Evolutionary conservation across 2,113 vertebrate species (phyloP).

Genomic region (Petromus typicus): DNA sequence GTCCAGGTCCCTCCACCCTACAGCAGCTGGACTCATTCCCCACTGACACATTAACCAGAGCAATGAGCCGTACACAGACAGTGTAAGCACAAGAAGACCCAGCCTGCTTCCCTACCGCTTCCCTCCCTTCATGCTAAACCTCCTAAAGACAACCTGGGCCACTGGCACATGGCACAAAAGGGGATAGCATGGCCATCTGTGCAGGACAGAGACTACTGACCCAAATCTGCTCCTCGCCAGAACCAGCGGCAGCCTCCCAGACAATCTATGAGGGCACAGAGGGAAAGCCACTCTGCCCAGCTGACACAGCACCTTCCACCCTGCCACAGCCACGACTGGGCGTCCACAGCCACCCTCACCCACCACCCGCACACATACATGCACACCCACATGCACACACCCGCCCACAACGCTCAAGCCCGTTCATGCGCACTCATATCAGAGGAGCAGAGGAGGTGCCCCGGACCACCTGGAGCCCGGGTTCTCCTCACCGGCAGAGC

Average conservation of each 20-base stretch:
- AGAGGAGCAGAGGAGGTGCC: slow-evolving; percentile 81
- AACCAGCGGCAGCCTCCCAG: neutral
- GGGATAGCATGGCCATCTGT: neutral
- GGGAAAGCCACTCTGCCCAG: neutral
- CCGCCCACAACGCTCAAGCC: neutral
- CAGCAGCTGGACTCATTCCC: neutral
- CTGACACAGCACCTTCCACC: slow-evolving; percentile 26
- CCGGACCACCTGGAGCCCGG: slow-evolving; percentile 76
- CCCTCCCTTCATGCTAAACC: neutral
- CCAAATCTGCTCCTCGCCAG: slow-evolving; percentile 15
- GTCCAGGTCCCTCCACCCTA: neutral
- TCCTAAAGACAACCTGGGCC: slow-evolving; percentile 29
- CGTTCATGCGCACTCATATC: slow-evolving; percentile 40
- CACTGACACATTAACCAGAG: slow-evolving; percentile 61
- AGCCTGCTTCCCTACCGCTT: slow-evolving; percentile 1
- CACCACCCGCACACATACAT: neutral
- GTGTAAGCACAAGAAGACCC: slow-evolving; percentile 63
- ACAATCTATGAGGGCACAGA: neutral
- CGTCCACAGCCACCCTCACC: neutral
- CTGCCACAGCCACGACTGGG: neutral
- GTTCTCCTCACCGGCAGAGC: slow-evolving; percentile 78
- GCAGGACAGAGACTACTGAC: neutral
- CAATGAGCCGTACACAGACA: slow-evolving; percentile 38
- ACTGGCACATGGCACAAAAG: neutral
- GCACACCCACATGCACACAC: neutral